These are phyloP conservation scores for Cotesia vestalis DNA, from an alignment of 1,140 invertebrate genomes.

Conservation along the genomic window DNA sequence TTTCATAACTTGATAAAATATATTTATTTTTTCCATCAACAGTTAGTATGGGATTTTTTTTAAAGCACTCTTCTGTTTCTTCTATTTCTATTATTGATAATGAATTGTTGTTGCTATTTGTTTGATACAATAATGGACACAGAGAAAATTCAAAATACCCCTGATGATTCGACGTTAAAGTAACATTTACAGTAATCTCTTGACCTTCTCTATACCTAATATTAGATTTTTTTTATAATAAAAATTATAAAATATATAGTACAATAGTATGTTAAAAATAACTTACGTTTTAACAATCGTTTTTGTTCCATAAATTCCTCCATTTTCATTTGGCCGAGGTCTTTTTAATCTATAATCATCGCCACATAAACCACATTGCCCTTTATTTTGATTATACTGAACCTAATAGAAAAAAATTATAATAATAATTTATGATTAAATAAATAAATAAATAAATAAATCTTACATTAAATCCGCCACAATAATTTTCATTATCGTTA, in stretches of 20 bases:
- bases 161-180: slow-evolving; percentile 75
- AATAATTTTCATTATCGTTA: slow-evolving; percentile 74
- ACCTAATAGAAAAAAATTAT: slow-evolving; percentile 39
- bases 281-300: slow-evolving; percentile 62
- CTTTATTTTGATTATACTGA: slow-evolving; percentile 64
- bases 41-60: slow-evolving; percentile 70
- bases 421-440: slow-evolving; percentile 30
- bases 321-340: slow-evolving; percentile 72
- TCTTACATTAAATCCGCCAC: slow-evolving; percentile 72
- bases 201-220: slow-evolving; percentile 4
- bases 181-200: slow-evolving; percentile 39
- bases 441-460: slow-evolving; percentile 34
- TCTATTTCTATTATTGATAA: too few relatives aligned
- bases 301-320: slow-evolving; percentile 70
- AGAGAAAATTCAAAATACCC: slow-evolving; percentile 71
- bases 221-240: background rate
- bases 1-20: slow-evolving; percentile 29
- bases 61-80: slow-evolving; percentile 71
- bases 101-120: slow-evolving; percentile 47
- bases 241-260: too few relatives aligned
- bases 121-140: slow-evolving; percentile 63
- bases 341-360: slow-evolving; percentile 64
- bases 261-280: too few relatives aligned
- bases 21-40: slow-evolving; percentile 62
- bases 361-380: slow-evolving; percentile 71